These are phyloP conservation scores for Dasyurus viverrinus DNA, from an alignment of 2,113 vertebrate genomes.

Conservation along the genomic window DNA sequence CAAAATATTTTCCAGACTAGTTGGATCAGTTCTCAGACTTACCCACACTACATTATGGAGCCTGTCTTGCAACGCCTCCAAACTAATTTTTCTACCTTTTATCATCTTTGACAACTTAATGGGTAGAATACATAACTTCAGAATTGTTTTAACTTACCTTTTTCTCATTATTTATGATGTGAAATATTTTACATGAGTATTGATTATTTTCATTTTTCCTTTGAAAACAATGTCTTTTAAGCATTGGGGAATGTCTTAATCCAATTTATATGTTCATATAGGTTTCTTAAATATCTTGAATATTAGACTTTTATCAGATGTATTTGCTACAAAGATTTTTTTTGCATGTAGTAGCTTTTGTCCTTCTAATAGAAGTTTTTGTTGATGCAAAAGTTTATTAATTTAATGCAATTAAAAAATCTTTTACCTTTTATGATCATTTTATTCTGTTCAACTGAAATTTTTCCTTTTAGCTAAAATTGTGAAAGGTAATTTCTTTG, in stretches of 20 bases:
- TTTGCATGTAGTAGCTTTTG: neutral
- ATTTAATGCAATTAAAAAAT: neutral
- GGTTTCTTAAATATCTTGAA: neutral
- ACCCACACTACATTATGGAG: neutral
- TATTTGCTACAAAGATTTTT: neutral
- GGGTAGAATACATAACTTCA: neutral
- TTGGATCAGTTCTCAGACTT: neutral
- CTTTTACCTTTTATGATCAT: neutral
- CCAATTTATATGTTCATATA: neutral
- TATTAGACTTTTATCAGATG: neutral
- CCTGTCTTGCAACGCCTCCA: neutral
- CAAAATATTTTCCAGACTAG: neutral
- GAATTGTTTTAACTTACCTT: neutral
- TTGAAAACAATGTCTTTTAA: neutral
- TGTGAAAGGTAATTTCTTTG: neutral
- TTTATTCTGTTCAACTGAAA: neutral
- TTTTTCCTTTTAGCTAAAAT: neutral
- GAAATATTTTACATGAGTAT: neutral
- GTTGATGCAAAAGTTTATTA: neutral
- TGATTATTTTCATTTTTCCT: neutral
- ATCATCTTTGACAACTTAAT: neutral
- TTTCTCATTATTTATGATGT: neutral
- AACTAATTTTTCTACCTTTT: neutral
- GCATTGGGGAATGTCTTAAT: neutral
- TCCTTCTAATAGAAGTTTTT: neutral